Evolutionary conservation across 2,113 vertebrate species (phyloP).

Genomic region (Channa maculata): DNA sequence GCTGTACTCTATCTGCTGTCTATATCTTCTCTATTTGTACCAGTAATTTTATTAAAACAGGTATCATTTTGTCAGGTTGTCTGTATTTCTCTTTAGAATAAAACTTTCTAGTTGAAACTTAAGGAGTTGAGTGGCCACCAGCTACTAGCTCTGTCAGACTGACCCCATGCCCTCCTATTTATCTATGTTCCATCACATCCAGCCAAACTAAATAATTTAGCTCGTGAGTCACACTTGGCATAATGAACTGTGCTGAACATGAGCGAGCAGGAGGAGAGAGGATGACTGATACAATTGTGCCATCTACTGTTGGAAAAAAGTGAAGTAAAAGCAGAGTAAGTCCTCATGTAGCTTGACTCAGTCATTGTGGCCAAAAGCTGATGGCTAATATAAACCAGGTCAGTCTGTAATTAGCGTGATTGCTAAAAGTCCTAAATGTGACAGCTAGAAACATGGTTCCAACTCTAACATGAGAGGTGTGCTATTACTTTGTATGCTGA

Average conservation of each 20-base stretch:
- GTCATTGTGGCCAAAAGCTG: too few relatives aligned
- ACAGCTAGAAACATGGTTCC: too few relatives aligned
- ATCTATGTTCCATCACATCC: conserved; percentile 55
- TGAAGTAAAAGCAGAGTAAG: background rate
- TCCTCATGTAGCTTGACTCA: too few relatives aligned
- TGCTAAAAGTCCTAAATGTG: too few relatives aligned
- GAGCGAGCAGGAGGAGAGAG: background rate
- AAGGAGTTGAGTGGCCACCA: background rate
- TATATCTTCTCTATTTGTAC: background rate
- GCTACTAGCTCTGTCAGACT: background rate
- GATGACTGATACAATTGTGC: conserved; percentile 16
- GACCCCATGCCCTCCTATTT: conserved; percentile 39
- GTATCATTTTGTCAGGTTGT: conserved; percentile 1
- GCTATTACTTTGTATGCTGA: too few relatives aligned
- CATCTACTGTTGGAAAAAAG: conserved; percentile 50
- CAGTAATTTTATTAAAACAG: background rate
- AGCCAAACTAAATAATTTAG: conserved; percentile 65
- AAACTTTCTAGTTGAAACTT: conserved; percentile 18
- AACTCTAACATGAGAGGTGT: too few relatives aligned
- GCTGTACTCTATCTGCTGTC: background rate
- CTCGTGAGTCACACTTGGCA: conserved; percentile 25
- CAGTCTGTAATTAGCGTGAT: too few relatives aligned
- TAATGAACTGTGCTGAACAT: background rate
- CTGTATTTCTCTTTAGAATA: background rate
- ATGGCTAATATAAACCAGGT: too few relatives aligned